Evolutionary conservation across 2,113 vertebrate genomes (phyloP), one percentile per base, ranked within the genome.

Genomic region (Thalassoma bifasciatum): DNA sequence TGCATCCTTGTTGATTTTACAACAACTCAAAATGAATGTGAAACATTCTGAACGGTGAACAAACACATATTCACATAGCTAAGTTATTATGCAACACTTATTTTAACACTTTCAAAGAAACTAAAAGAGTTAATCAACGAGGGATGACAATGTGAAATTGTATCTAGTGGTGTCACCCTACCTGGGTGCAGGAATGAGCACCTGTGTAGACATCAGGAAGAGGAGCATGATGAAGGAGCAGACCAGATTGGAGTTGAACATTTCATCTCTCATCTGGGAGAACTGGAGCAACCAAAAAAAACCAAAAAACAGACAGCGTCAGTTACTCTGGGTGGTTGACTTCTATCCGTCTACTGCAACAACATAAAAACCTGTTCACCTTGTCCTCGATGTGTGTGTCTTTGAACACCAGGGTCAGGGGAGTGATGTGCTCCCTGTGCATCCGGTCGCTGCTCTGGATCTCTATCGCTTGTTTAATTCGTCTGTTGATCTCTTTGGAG

Each of bases 241-340:
- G 77, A 98, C 95, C 94, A 99, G 83, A 91, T 98, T 98, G 86
- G 98, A 97, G 92, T 98, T 99, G 94, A 99, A 99, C 64, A 99
- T 96, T 92, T 99, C 98, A 64, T 99, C 98, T 88, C 97, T 95
- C 95, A 98, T 96, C 93, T 98, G 96, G 80, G 95, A 98, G 90
- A 99, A 99, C 98, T 99, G 86, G 14, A 66, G 19, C 12, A 75
- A 38, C 5, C 21, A 65, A 46, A 46, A 14, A 46, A 46, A 3
- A 19, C 17, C 13, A 58, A 56, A 53, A 8, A 79, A 61, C 10
- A 63, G 38, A 49, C 24, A n/a, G 1, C 16, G 30, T 37, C 0
- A 46, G 14, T 17, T 6, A 16, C 44, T 46, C 44, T 16, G 44
- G 4, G 14, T 8, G 5, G 17, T 17, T 46, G 16, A 44, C 4